These are phyloP conservation scores for Eptatretus atami DNA, from an alignment of 2,797 vertebrate genomes.

Conservation along the genomic window DNA sequence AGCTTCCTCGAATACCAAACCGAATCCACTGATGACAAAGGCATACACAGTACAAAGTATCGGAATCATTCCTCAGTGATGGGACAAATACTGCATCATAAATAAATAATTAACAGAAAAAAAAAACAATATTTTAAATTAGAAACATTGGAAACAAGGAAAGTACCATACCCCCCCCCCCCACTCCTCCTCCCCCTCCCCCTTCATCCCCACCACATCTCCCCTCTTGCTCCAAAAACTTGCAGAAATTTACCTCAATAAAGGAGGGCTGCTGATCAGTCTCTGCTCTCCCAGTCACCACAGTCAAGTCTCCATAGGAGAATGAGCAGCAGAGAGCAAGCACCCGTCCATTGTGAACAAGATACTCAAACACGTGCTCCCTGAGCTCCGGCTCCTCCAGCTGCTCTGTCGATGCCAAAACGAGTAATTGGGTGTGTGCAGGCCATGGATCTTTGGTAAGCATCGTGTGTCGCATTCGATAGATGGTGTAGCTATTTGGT, in stretches of 20 bases:
- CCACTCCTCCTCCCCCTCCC: slow-evolving; percentile 10
- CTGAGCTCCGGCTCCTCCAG: slow-evolving; percentile 17
- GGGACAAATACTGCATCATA: too few species aligned
- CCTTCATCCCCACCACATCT: slow-evolving; percentile 11
- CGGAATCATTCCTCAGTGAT: too few species aligned
- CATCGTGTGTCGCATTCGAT: slow-evolving; percentile 28
- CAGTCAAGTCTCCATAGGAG: slow-evolving; percentile 20
- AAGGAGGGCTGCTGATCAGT: slow-evolving; percentile 24
- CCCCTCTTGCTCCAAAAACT: slow-evolving; percentile 14
- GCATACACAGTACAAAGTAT: too few species aligned
- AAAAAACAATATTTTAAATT: too few species aligned
- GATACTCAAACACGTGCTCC: slow-evolving; percentile 28
- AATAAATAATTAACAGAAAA: too few species aligned
- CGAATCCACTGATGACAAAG: too few species aligned
- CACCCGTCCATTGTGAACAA: slow-evolving; percentile 38
- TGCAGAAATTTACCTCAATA: slow-evolving; percentile 21
- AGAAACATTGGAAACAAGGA: too few species aligned
- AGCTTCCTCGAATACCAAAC: not conserved
- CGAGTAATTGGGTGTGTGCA: slow-evolving; percentile 33
- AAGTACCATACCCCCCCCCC: slow-evolving; percentile 3
- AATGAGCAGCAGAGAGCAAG: slow-evolving; percentile 32
- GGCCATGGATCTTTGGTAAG: slow-evolving; percentile 37
- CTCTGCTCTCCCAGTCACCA: slow-evolving; percentile 14
- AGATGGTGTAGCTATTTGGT: slow-evolving; percentile 24
- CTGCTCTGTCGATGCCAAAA: slow-evolving; percentile 25